phyloP scores from a whole-genome alignment of 2,797 vertebrate genomes.

The Ispidina picta region DNA sequence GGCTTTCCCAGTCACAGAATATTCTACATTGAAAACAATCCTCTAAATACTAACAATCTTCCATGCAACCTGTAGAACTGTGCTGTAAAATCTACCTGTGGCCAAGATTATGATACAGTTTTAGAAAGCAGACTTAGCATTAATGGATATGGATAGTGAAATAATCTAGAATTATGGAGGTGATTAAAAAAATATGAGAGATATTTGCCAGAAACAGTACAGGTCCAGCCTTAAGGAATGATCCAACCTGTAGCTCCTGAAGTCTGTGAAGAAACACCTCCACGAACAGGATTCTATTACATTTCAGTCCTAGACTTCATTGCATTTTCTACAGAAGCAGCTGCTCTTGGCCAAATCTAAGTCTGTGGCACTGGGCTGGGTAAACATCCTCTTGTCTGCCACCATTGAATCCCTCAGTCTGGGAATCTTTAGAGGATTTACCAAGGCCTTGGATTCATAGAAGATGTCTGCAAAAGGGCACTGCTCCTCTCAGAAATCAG shows the following conservation, averaged over 20 bases:
- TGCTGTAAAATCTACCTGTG: not conserved
- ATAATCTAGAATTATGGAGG: not conserved
- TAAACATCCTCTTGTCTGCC: not conserved
- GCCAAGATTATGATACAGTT: not conserved
- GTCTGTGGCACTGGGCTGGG: not conserved
- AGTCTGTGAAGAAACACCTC: not conserved
- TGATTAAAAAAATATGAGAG: not conserved
- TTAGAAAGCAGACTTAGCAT: not conserved
- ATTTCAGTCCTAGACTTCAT: not conserved
- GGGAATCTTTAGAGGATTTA: not conserved
- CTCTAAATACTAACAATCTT: not conserved
- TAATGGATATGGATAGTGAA: not conserved
- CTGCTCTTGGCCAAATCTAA: not conserved
- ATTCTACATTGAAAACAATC: not conserved
- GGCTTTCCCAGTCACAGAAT: not conserved
- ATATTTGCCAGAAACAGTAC: not conserved
- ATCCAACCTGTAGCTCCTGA: not conserved
- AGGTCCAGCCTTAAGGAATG: not conserved
- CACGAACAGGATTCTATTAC: not conserved
- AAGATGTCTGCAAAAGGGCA: not conserved
- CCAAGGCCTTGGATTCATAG: not conserved
- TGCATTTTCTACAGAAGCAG: constrained; percentile 4
- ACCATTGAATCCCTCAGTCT: not conserved
- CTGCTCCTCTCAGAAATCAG: not conserved
- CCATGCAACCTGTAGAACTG: not conserved